These are phyloP conservation scores for Rambutsinella grinnellia DNA, from an alignment of 2,888 invertebrate species.

Conservation along the genomic window DNA sequence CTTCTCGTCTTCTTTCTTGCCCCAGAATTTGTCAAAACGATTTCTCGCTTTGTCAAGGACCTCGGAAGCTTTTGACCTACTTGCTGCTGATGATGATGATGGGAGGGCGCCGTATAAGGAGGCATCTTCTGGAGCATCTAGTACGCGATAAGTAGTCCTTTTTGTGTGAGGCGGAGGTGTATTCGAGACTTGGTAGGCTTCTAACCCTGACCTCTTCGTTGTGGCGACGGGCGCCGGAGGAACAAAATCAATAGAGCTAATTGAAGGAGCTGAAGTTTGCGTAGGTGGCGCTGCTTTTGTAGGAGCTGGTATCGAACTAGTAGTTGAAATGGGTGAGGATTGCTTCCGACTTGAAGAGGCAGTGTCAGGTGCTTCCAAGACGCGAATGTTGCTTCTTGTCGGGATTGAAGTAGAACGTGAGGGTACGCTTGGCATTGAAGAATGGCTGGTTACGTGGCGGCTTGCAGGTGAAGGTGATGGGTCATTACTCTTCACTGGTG, in stretches of 20 bases:
- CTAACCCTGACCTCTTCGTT: conserved; percentile 62
- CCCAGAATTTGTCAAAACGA: conserved; percentile 86
- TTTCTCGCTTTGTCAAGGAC: conserved; percentile 85
- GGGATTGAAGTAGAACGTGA: conserved; percentile 69
- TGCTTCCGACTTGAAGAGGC: conserved; percentile 37
- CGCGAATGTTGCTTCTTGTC: conserved; percentile 68
- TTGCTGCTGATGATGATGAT: conserved; percentile 64
- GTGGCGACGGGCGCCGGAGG: conserved; percentile 60
- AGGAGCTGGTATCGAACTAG: conserved; percentile 12
- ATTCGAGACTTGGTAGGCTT: conserved; percentile 63
- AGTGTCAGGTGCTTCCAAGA: conserved; percentile 72
- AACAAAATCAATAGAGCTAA: conserved; percentile 52
- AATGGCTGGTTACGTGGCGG: conserved; percentile 27
- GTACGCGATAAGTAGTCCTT: conserved; percentile 68
- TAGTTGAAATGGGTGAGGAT: conserved; percentile 65
- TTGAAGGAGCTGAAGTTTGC: conserved; percentile 17
- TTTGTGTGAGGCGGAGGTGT: conserved; percentile 62
- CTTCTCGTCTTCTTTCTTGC: conserved; percentile 70
- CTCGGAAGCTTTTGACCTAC: conserved; percentile 77
- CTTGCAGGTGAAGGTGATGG: conserved; percentile 12
- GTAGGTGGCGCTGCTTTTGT: conserved; percentile 11
- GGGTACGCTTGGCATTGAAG: conserved; percentile 16
- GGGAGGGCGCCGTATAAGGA: conserved; percentile 65
- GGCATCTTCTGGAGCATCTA: conserved; percentile 69
- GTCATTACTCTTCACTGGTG: conserved; percentile 3